Evolutionary conservation across 2,888 invertebrate species (phyloP).

Genomic region (Andrena marginata): DNA sequence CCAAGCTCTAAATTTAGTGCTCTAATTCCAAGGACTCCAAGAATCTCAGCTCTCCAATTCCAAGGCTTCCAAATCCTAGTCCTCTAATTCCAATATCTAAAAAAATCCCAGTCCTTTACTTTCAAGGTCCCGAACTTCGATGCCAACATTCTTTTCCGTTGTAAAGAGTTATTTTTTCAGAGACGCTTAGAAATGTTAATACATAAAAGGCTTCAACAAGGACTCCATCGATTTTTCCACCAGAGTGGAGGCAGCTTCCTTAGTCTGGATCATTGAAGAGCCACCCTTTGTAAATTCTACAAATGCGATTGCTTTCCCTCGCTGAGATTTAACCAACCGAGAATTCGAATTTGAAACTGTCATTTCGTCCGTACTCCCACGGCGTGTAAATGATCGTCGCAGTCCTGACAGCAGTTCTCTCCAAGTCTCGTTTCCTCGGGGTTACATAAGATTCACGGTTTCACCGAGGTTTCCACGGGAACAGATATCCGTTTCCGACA

Average conservation of each 20-base stretch:
- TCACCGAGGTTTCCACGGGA: slow-evolving; percentile 63
- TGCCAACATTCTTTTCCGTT: slow-evolving; percentile 63
- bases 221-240: neutral
- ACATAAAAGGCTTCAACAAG: neutral
- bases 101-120: too few relatives aligned
- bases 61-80: too few relatives aligned
- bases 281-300: neutral
- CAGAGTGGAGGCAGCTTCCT: neutral
- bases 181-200: neutral
- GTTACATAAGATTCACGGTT: slow-evolving; percentile 62
- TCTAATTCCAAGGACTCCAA: too few relatives aligned
- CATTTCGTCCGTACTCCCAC: slow-evolving; percentile 17
- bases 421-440: slow-evolving; percentile 45
- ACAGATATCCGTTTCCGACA: slow-evolving; percentile 63
- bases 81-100: too few relatives aligned
- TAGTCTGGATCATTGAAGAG: neutral
- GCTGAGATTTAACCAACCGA: neutral
- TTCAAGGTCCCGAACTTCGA: slow-evolving; percentile 75
- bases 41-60: too few relatives aligned
- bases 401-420: slow-evolving; percentile 4
- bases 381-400: slow-evolving; percentile 46
- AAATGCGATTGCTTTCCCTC: neutral
- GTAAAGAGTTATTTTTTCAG: neutral
- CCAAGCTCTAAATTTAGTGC: too few relatives aligned
- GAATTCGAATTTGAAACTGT: slow-evolving; percentile 1